phyloP scores from a whole-genome alignment of 2,888 invertebrate species.

The Aphodius granarius region DNA sequence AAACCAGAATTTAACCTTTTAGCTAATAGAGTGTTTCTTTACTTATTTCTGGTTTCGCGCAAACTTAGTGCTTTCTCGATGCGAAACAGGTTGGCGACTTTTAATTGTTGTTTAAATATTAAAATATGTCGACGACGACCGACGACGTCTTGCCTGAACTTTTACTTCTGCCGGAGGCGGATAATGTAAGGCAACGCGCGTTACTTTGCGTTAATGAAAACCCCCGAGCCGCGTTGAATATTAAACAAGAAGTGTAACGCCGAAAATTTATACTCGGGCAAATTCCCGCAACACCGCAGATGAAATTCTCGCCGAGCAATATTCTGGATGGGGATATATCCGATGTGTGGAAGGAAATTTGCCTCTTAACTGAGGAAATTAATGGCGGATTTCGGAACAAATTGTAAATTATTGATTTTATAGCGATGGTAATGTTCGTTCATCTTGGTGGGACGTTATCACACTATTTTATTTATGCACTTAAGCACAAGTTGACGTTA shows the following conservation, averaged over 20 bases:
- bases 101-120: neutral
- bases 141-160: no score
- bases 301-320: neutral
- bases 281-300: neutral
- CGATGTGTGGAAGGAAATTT: neutral
- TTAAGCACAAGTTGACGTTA: no score
- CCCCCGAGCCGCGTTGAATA: neutral
- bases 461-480: no score
- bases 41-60: neutral
- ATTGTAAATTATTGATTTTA: neutral
- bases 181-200: neutral
- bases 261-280: neutral
- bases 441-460: no score
- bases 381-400: neutral
- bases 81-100: neutral
- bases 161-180: neutral
- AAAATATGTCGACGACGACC: neutral
- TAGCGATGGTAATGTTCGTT: neutral
- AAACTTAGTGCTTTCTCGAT: neutral
- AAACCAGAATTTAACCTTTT: neutral
- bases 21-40: neutral
- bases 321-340: neutral
- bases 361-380: neutral
- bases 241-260: neutral
- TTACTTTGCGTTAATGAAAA: neutral